A percentile compares a stretch with the other conserved stretches of the same genome.
Conservation (phyloP, 2,113 vertebrate species). For the Aspidoscelis tigris region DNA sequence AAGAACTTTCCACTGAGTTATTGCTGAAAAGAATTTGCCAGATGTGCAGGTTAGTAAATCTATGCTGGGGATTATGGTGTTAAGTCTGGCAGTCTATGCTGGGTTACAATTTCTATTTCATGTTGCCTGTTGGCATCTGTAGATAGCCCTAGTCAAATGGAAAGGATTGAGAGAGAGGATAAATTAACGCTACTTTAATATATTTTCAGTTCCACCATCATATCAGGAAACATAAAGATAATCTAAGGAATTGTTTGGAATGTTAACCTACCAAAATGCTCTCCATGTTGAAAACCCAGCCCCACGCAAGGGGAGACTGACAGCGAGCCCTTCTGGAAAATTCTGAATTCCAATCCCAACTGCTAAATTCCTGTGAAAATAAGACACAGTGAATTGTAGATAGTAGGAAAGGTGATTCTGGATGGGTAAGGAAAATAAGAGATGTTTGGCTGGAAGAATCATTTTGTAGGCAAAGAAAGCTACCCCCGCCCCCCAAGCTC, state of each 20-base stretch:
- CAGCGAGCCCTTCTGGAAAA: constrained; percentile 95
- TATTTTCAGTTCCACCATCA: background rate
- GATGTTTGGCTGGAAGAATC: background rate
- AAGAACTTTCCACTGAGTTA: too few relatives aligned
- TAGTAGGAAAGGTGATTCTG: background rate
- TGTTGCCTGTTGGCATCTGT: background rate
- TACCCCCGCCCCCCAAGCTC: rapidly evolving
- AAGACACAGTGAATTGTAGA: background rate
- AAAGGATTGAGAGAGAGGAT: background rate
- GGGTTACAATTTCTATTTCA: background rate
- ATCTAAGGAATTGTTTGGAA: background rate
- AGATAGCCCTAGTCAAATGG: background rate
- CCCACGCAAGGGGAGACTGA: constrained; percentile 90
- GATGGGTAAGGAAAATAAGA: constrained; percentile 3
- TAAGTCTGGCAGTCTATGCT: background rate
- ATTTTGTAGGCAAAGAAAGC: background rate
- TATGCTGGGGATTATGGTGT: too few relatives aligned
- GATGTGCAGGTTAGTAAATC: too few relatives aligned
- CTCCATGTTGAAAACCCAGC: constrained; percentile 89
- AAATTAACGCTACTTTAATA: background rate
- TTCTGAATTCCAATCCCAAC: constrained; percentile 98
- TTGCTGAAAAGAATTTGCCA: too few relatives aligned
- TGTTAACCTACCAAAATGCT: constrained; percentile 88
- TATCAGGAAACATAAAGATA: background rate
- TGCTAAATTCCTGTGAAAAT: constrained; percentile 86